These are phyloP conservation scores for Lepus americanus DNA, from an alignment of 2,113 vertebrate species.

Conservation along the genomic window DNA sequence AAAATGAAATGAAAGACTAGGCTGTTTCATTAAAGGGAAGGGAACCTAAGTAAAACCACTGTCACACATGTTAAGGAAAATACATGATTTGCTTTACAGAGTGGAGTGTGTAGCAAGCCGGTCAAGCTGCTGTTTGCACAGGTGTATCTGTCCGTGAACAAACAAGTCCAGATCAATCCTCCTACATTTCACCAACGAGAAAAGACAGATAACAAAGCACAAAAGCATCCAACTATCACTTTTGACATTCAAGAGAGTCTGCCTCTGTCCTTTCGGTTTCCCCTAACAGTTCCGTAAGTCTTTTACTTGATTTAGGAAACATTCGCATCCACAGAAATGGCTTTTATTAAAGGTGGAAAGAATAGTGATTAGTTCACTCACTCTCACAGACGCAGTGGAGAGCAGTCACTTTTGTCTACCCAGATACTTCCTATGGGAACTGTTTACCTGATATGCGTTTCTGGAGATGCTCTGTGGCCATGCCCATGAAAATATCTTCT, in stretches of 20 bases:
- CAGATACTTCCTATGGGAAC: neutral
- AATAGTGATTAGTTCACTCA: neutral
- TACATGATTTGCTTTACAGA: neutral
- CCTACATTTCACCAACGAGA: constrained; percentile 43
- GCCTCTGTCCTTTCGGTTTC: constrained; percentile 31
- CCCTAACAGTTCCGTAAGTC: neutral
- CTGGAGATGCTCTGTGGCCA: neutral
- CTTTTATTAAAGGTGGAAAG: constrained; percentile 52
- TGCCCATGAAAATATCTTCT: neutral
- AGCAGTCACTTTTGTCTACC: neutral
- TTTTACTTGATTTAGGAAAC: constrained; percentile 43
- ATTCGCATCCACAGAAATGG: constrained; percentile 18
- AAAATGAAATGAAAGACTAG: neutral
- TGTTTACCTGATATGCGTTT: neutral
- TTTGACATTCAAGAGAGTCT: constrained; percentile 49
- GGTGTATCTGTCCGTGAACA: constrained; percentile 36
- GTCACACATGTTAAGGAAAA: constrained; percentile 12
- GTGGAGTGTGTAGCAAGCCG: neutral
- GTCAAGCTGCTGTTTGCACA: constrained; percentile 18
- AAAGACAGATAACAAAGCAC: constrained; percentile 4
- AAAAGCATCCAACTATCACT: constrained; percentile 10
- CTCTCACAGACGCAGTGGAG: neutral
- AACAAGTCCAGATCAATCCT: constrained; percentile 54
- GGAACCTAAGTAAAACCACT: constrained; percentile 32
- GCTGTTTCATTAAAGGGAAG: constrained; percentile 48